Evolutionary conservation across 2,888 invertebrate genomes (phyloP).

Genomic region (Caenorhabditis doughertyi): DNA sequence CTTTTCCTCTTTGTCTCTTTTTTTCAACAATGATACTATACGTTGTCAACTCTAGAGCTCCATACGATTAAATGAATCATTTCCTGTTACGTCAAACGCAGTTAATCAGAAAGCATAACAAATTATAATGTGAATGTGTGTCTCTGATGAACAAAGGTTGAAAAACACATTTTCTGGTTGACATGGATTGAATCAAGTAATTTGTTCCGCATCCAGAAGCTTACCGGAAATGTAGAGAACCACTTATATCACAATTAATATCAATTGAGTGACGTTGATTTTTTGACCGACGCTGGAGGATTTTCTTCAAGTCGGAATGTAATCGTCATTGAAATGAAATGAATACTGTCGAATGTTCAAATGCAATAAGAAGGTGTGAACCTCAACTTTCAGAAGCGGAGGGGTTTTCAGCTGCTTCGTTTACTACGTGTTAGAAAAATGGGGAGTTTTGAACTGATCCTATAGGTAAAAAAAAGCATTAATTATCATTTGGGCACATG

Average conservation of each 20-base stretch:
- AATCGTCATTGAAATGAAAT: too few relatives aligned
- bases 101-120: constrained; percentile 9
- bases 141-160: constrained; percentile 40
- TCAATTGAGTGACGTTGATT: not conserved
- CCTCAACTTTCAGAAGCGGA: too few relatives aligned
- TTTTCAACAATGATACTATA: constrained; percentile 59
- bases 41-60: constrained; percentile 62
- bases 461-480: too few relatives aligned
- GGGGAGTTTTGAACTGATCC: too few relatives aligned
- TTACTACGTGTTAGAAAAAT: too few relatives aligned
- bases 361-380: too few relatives aligned
- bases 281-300: too few relatives aligned
- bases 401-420: too few relatives aligned
- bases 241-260: not conserved
- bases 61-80: constrained; percentile 62
- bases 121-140: not conserved
- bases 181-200: not conserved
- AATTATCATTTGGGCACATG: too few relatives aligned
- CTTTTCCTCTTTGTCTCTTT: constrained; percentile 35
- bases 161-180: constrained; percentile 30
- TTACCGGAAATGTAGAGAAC: not conserved
- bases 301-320: too few relatives aligned
- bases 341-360: too few relatives aligned
- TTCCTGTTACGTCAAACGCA: constrained; percentile 52
- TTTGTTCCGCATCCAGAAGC: constrained; percentile 2